phyloP scores from a whole-genome alignment of 2,888 invertebrate genomes.

The Cantharis flavilabris region DNA sequence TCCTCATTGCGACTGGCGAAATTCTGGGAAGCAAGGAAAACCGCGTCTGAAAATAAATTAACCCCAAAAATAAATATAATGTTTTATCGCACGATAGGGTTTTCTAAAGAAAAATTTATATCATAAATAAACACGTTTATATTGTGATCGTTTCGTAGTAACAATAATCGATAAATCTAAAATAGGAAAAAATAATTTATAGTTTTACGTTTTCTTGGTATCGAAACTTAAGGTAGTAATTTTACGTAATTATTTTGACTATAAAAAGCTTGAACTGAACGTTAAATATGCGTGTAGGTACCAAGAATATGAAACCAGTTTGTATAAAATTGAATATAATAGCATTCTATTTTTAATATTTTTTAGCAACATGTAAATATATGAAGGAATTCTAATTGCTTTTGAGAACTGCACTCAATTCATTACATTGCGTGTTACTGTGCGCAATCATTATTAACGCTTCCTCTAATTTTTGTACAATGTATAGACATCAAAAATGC shows the following conservation, averaged over 20 bases:
- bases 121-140: neutral
- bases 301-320: constrained; percentile 14
- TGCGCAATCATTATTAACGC: neutral
- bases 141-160: constrained; percentile 20
- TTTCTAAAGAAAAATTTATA: neutral
- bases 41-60: neutral
- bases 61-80: neutral
- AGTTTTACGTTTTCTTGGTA: constrained; percentile 18
- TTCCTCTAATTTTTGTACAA: neutral
- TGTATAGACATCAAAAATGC: neutral
- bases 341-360: neutral
- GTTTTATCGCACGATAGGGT: neutral
- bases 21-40: neutral
- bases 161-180: constrained; percentile 22
- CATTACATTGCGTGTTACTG: neutral
- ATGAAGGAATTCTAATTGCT: neutral
- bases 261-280: constrained; percentile 11
- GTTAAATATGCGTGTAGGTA: constrained; percentile 9
- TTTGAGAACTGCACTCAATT: neutral
- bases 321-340: constrained; percentile 1
- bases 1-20: neutral
- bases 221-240: constrained; percentile 7
- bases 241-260: constrained; percentile 13
- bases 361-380: neutral
- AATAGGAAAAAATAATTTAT: constrained; percentile 7